Evolutionary conservation across 2,888 invertebrate genomes (phyloP), one percentile per base, ranked within the genome.

Genomic region (Cephus pygmeus): DNA sequence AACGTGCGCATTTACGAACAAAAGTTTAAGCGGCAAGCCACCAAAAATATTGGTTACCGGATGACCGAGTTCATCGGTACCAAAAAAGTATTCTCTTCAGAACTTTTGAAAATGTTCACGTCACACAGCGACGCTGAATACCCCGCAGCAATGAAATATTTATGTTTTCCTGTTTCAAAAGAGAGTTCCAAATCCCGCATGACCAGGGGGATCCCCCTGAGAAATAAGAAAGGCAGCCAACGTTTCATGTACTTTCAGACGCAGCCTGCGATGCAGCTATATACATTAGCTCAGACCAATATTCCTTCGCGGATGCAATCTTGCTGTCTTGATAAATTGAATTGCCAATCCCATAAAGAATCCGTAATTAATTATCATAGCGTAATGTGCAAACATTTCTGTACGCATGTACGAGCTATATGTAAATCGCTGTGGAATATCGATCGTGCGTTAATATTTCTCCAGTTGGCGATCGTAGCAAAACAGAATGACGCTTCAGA

Each of bases 91-190:
- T 76, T 73, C 75, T 79, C 33, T 76, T 35, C 11, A 34, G 69
- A 34, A 76, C 73, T 68, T 79, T 79, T 74, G 74, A 79, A 76
- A 79, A 79, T 79, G 56, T 23, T 56, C 56, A 56, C 56, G 56
- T 56, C 56, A 23, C 56, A 56, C 56, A 23, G 6, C 23, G 23
- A 56, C 9, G 56, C 23, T 56, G 76, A 31, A 12, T 68, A 68
- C 76, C 73, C 76, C 79, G 76, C 75, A 77, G 82, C 83, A 83
- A 87, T 89, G 87, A 88, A 89, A 88, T 88, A 89, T 90, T 89
- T 88, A 87, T 87, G 85, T 81, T 84, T 84, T 84, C 84, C 82
- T 82, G 85, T 82, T 83, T 81, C 79, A 80, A 75, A 79, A 79
- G 77, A 76, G 78, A 76, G 56, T 81, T 76, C 76, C 40, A 15